Evolutionary conservation across 1,140 invertebrate species (phyloP).

Genomic region (Reticulitermes speratus): DNA sequence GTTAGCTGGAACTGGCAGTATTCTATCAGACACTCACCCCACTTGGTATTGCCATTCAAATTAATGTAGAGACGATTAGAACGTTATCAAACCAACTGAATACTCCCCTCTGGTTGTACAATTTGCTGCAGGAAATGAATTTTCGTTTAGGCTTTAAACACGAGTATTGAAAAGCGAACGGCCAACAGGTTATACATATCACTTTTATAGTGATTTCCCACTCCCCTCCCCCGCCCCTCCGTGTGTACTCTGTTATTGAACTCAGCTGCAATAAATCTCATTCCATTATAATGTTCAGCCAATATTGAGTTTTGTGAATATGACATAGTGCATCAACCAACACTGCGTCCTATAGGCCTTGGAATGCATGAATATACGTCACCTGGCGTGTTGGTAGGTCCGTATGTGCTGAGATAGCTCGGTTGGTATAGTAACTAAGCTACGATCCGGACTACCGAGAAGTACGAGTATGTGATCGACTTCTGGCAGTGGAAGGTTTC

Average conservation of each 20-base stretch:
- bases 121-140: slow-evolving; percentile 12
- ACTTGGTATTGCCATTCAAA: neutral
- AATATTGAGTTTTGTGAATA: slow-evolving; percentile 17
- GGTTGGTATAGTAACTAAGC: too few species aligned
- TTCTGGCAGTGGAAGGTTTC: too few species aligned
- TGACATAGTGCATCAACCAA: neutral
- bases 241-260: neutral
- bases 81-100: neutral
- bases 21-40: neutral
- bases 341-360: neutral
- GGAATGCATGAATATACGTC: neutral
- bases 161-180: slow-evolving; percentile 15
- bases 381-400: too few species aligned
- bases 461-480: too few species aligned
- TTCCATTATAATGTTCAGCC: slow-evolving; percentile 18
- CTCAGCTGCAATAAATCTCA: slow-evolving; percentile 1
- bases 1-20: neutral
- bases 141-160: neutral
- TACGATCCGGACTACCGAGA: too few species aligned
- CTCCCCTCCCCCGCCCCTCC: neutral
- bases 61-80: neutral
- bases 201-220: slow-evolving; percentile 1
- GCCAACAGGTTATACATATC: slow-evolving; percentile 6
- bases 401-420: too few species aligned
- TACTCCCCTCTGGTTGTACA: neutral